Evolutionary conservation across 2,797 vertebrate genomes (phyloP).

Genomic region (Amphiprion clarkii): DNA sequence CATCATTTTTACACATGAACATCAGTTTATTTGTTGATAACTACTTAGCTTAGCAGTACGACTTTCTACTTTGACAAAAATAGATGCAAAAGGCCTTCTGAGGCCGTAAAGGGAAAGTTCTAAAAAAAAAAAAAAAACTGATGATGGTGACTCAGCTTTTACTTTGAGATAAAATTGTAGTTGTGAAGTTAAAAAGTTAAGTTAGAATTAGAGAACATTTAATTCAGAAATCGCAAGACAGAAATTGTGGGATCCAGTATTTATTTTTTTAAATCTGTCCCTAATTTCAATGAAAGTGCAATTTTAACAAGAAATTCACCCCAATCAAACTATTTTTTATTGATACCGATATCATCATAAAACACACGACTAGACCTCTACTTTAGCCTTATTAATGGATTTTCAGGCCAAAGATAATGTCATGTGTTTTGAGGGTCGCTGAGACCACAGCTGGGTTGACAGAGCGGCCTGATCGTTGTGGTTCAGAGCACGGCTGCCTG

Average conservation of each 20-base stretch:
- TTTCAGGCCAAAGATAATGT: slow-evolving; percentile 31
- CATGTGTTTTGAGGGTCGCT: slow-evolving; percentile 56
- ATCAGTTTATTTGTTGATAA: not conserved
- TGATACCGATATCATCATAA: not conserved
- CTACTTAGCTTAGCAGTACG: not conserved
- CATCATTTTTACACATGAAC: not conserved
- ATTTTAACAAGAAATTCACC: not conserved
- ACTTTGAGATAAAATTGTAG: too few species aligned
- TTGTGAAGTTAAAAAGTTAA: not conserved
- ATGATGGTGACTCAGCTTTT: not conserved
- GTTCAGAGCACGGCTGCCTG: slow-evolving; percentile 52
- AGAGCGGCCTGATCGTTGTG: slow-evolving; percentile 60
- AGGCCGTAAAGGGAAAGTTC: not conserved
- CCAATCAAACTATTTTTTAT: too few species aligned
- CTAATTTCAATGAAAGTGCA: not conserved
- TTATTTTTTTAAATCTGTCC: not conserved
- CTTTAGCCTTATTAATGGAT: slow-evolving; percentile 13
- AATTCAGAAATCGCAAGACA: not conserved
- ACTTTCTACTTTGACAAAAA: not conserved
- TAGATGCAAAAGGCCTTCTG: not conserved
- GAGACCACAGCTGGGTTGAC: slow-evolving; percentile 51
- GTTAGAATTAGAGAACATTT: too few species aligned
- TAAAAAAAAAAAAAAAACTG: slow-evolving; percentile 6
- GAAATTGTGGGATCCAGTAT: not conserved
- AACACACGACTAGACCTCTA: slow-evolving; percentile 12